Conservation (phyloP, 2,888 invertebrate species). For the Apomyelois bistriatella region DNA sequence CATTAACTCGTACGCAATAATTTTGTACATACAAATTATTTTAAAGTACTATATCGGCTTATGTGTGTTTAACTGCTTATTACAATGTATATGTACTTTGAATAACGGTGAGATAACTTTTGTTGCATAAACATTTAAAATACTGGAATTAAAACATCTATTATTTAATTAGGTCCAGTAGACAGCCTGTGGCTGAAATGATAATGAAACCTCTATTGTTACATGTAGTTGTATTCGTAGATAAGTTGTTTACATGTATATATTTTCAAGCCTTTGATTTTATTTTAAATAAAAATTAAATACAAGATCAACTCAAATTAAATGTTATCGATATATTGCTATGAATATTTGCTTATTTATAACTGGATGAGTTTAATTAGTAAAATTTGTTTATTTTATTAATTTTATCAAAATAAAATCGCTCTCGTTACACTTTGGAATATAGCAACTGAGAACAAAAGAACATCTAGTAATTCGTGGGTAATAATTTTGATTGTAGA, state of each 20-base stretch:
- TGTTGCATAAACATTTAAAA: constrained; percentile 27
- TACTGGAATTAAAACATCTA: constrained; percentile 10
- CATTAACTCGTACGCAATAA: constrained; percentile 58
- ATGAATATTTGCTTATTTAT: no score
- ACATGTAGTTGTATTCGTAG: no score
- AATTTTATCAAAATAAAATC: background rate
- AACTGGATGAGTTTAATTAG: no score
- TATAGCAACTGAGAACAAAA: background rate
- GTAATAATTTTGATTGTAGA: background rate
- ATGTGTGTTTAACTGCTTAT: constrained; percentile 66
- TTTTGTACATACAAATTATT: constrained; percentile 62
- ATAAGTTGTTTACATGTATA: no score
- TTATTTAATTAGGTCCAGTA: no score
- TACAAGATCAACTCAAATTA: no score
- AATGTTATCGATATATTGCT: no score
- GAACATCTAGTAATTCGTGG: constrained; percentile 5
- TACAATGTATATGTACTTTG: constrained; percentile 57
- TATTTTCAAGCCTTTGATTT: no score
- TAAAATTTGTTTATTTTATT: no score
- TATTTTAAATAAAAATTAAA: no score
- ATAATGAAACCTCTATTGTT: no score
- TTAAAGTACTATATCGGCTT: constrained; percentile 57
- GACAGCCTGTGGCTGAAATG: no score
- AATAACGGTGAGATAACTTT: constrained; percentile 57
- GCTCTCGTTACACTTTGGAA: background rate